Evolutionary conservation across 2,797 vertebrate species (phyloP), one percentile per base, ranked within the genome.

Genomic region (Mallotus villosus): DNA sequence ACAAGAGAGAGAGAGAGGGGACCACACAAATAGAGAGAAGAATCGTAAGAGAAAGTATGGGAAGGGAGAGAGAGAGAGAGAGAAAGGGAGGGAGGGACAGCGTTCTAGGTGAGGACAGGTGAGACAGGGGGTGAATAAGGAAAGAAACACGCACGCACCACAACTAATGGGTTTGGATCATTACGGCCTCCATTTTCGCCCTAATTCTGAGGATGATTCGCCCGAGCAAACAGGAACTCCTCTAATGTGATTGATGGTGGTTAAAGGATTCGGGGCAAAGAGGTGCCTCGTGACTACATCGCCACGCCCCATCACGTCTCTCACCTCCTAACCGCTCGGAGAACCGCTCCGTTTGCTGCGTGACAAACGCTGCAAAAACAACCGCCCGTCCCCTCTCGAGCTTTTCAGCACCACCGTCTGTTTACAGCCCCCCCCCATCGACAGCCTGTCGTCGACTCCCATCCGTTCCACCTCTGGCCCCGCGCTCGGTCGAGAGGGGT

Each of bases 381-480:
- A 8, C 37, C 5, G 29, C 27, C 62, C 19, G 22, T 58, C 73
- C 37, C 37, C 24, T 62, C 11, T 9, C 9, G 8, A 9, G 4
- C 67, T 41, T 67, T 29, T 62, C 4, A 7, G 4, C 34, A 37
- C 34, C 34, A 7, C 34, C 7, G 8, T 37, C 34, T 37, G 68
- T 63, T 62, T 71, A 9, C 66, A 25, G 74, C n/a, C 32, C 32
- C 24, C n/a, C n/a, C n/a, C n/a, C n/a, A n/a, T 72, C 22, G 68
- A 27, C 34, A 81, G 72, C 75, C 51, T 7, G 8, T 19, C 76
- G 59, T 74, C 64, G 59, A 74, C 51, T 34, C 59, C 63, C 64
- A 58, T 66, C 29, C 34, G 16, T 16, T 58, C 87, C 86, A 86
- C 82, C 84, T 89, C 68, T 53, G 46, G 75, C 73, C 37, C 63